A percentile compares a stretch with the other conserved stretches of the same genome.
Evolutionary conservation across 1,140 invertebrate species (phyloP).

Genomic region (Pararge aegeria): DNA sequence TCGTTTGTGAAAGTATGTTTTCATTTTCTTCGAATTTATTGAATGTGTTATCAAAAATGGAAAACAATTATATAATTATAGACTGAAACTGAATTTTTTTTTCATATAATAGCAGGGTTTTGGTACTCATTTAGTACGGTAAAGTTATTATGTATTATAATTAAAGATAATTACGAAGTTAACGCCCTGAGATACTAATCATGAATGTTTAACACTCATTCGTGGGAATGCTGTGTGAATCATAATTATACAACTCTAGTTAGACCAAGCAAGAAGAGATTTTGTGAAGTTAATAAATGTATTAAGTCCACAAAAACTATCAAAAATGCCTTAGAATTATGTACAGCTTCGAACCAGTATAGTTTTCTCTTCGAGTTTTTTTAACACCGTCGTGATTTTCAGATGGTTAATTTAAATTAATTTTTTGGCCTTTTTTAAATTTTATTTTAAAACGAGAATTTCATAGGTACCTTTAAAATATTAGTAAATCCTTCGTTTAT

Average conservation of each 20-base stretch:
- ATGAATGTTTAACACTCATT: slow-evolving; percentile 50
- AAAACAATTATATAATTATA: neutral
- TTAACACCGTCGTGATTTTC: no score
- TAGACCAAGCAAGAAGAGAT: neutral
- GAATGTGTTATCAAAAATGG: neutral
- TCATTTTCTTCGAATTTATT: neutral
- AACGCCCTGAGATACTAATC: slow-evolving; percentile 48
- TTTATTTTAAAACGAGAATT: no score
- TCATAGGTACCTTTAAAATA: no score
- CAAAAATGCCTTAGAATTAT: neutral
- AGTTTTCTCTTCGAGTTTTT: no score
- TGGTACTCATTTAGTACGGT: neutral
- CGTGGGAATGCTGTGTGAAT: slow-evolving; percentile 29
- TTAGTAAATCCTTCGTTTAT: no score
- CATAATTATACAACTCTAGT: slow-evolving; percentile 20
- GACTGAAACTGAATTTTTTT: neutral
- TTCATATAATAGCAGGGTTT: neutral
- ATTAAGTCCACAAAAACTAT: neutral
- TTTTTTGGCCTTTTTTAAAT: no score
- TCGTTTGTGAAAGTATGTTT: slow-evolving; percentile 12
- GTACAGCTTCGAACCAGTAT: no score
- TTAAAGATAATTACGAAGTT: slow-evolving; percentile 50
- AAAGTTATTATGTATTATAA: slow-evolving; percentile 13
- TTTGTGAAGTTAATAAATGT: neutral
- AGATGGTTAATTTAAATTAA: no score